Percentiles rank a stretch among this genome's conserved stretches.
These are phyloP conservation scores for Leptinotarsa tumamoca DNA, from an alignment of 2,888 invertebrate genomes.

Conservation along the genomic window DNA sequence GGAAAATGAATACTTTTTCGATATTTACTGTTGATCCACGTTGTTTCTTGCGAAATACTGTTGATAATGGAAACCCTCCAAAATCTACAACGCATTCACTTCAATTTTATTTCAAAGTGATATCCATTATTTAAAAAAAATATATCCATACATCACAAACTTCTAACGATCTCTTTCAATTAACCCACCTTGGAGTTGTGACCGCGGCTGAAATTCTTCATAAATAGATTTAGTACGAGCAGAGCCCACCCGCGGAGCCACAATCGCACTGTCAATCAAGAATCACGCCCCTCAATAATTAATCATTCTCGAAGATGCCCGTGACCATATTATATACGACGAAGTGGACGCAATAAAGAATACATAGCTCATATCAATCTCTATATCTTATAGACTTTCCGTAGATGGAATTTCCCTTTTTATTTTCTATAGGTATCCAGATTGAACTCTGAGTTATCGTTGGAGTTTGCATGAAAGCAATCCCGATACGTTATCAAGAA, in stretches of 20 bases:
- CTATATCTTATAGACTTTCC: slow-evolving; percentile 24
- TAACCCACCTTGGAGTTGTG: slow-evolving; percentile 2
- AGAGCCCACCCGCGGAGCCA: slow-evolving; percentile 63
- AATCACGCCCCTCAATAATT: slow-evolving; percentile 66
- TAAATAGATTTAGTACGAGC: slow-evolving; percentile 23
- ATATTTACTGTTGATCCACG: no score
- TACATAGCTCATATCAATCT: slow-evolving; percentile 24
- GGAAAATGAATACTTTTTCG: no score
- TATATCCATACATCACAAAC: neutral
- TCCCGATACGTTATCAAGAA: neutral
- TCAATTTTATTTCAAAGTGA: no score
- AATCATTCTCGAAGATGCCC: slow-evolving; percentile 62
- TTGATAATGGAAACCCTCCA: no score
- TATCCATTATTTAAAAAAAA: no score
- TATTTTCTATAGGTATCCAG: slow-evolving; percentile 12
- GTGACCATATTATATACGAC: slow-evolving; percentile 36
- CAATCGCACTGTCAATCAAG: slow-evolving; percentile 67
- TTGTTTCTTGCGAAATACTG: no score
- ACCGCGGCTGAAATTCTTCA: slow-evolving; percentile 18
- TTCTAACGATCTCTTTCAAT: slow-evolving; percentile 2
- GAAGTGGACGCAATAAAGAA: slow-evolving; percentile 17
- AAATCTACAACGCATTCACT: no score
- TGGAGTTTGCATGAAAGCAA: no score
- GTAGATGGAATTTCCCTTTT: slow-evolving; percentile 19
- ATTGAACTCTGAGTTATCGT: neutral